Evolutionary conservation across 1,140 invertebrate species (phyloP), one percentile per base, ranked within the genome.

Genomic region (Sycobia sp.): DNA sequence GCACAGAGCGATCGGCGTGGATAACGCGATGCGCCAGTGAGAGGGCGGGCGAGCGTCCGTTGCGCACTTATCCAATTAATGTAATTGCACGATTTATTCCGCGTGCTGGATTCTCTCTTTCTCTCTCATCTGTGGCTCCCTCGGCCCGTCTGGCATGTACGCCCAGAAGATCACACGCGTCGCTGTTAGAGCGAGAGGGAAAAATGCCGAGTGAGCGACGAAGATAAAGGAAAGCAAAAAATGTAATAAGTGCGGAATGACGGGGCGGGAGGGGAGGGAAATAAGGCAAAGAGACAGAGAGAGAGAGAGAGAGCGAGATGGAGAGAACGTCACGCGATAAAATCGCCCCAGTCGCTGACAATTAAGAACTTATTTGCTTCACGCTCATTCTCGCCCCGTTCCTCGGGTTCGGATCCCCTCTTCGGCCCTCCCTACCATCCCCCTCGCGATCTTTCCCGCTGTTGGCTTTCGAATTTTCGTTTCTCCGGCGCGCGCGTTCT

Each of bases 61-160:
- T 72, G 67, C 70, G 69, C 71, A 73, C 70, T 80, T 77, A 79
- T 77, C 70, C 74, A 80, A 79, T 81, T 80, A 81, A 72, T 76
- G 76, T 81, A 78, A 80, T 80, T 79, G 74, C 75, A 58, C 69
- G 71, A 80, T 80, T 78, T 60, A 62, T 54, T 54, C 41, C 43
- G 32, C 46, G 36, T 29, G 51, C 34, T 18, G 13, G 16, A n/a
- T n/a, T n/a, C n/a, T n/a, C n/a, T n/a, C n/a, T n/a, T n/a, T n/a
- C n/a, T n/a, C n/a, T n/a, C n/a, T n/a, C n/a, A n/a, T n/a, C n/a
- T n/a, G n/a, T n/a, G n/a, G n/a, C n/a, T n/a, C n/a, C n/a, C n/a
- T n/a, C n/a, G n/a, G n/a, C n/a, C n/a, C n/a, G 22, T 29, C 53
- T 3, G 16, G 67, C 64, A 46, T 14, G 43, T 46, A 46, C n/a